Evolutionary conservation across 2,888 invertebrate species (phyloP), one percentile per base, ranked within the genome.

Genomic region (Bugula neritina): DNA sequence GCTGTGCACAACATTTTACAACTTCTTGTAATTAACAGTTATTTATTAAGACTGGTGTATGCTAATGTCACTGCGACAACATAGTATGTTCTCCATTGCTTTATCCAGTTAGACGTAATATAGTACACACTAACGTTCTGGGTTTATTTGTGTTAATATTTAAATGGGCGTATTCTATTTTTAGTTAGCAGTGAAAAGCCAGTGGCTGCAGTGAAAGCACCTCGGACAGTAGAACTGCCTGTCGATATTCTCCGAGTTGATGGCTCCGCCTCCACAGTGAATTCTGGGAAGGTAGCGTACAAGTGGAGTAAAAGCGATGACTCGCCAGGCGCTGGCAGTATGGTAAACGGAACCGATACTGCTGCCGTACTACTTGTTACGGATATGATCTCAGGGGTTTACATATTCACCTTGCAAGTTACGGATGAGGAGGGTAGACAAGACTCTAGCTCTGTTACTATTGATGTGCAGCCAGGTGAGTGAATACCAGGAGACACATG

Each of bases 321-420:
- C 25, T 86, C 86, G 35, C 86, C 94, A 43, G 94, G 95, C 0
- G 90, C 93, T 69, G 95, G 94, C 55, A 84, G 89, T 72, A 89
- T 95, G 72, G 88, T 94, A 76, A 89, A 90, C 58, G 85, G 88
- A 75, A 90, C 92, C 0, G 92, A 93, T 78, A 88, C 89, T 72
- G 88, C 90, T 69, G 89, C 94, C 0, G 87, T 93, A 5, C 86
- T 96, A 73, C 90, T 91, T 90, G 84, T 93, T 43, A 89, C 91
- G n/a, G 90, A 93, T 82, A 87, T 94, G 72, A 90, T 92, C 69
- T 89, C 91, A 1, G 96, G 95, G 0, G 89, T 91, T 75, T 96
- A 95, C 82, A 89, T 93, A 1, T 95, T 94, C 81, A 91, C 90
- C 79, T 85, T 96, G 73, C 91, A 90, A n/a, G 94, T 96, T 0